Conservation (phyloP, 2,888 invertebrate genomes). For the Chymomyza procnemis region DNA sequence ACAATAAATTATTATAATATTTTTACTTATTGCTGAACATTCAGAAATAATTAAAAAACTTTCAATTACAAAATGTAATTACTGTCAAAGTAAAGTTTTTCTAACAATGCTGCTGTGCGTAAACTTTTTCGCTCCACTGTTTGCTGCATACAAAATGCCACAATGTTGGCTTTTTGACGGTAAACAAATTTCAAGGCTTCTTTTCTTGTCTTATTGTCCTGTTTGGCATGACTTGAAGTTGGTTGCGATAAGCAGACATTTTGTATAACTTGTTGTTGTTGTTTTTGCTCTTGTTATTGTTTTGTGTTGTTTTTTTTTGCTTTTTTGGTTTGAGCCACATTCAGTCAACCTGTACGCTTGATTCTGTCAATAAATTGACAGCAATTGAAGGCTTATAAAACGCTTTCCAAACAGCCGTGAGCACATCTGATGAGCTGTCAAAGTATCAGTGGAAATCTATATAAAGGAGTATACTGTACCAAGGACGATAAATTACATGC, state of each 20-base stretch:
- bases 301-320: slow-evolving; percentile 32
- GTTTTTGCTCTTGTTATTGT: slow-evolving; percentile 11
- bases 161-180: slow-evolving; percentile 19
- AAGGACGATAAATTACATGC: slow-evolving; percentile 60
- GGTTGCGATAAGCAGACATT: neutral
- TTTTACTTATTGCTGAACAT: no score
- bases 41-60: no score
- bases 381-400: slow-evolving; percentile 73
- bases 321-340: slow-evolving; percentile 26
- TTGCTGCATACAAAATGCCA: neutral
- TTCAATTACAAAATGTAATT: no score
- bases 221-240: neutral
- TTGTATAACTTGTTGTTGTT: slow-evolving; percentile 7
- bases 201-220: slow-evolving; percentile 32
- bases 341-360: slow-evolving; percentile 36
- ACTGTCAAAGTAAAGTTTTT: no score
- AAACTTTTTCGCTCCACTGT: neutral
- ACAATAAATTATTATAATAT: no score
- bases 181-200: slow-evolving; percentile 58
- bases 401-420: slow-evolving; percentile 42
- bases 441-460: neutral
- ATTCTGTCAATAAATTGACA: slow-evolving; percentile 74
- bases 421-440: neutral
- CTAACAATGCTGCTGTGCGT: no score
- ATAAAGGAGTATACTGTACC: slow-evolving; percentile 12